phyloP scores from a whole-genome alignment of 2,113 vertebrate species.

The Macrotis lagotis region DNA sequence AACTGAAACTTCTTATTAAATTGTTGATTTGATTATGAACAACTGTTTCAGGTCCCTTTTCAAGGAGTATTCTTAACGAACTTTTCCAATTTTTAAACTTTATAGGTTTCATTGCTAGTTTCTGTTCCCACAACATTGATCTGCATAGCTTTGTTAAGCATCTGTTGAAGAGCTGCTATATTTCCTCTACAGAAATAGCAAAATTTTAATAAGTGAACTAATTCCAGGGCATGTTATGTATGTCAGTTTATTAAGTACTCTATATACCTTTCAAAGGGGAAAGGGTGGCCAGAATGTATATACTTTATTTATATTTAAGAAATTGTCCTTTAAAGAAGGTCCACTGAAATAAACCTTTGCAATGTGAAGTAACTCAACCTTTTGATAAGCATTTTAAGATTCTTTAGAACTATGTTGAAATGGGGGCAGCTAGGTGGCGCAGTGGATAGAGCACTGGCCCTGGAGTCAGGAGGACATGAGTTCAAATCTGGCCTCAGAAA shows the following conservation, averaged over 20 bases:
- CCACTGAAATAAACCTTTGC: neutral
- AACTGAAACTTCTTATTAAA: neutral
- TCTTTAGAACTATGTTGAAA: neutral
- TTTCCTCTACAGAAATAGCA: neutral
- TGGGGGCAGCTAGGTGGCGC: too few relatives aligned
- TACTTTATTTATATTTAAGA: neutral
- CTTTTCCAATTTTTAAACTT: neutral
- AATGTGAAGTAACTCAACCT: neutral
- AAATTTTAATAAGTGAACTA: neutral
- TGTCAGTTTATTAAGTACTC: neutral
- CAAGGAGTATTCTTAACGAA: neutral
- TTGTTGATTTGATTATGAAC: neutral
- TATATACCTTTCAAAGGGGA: neutral
- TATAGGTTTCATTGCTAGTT: neutral
- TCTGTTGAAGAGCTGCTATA: neutral
- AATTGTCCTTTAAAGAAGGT: neutral
- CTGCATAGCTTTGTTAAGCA: neutral
- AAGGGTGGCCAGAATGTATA: neutral
- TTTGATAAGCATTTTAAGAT: slow-evolving; percentile 34
- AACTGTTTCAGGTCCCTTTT: neutral
- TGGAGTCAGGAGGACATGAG: too few relatives aligned
- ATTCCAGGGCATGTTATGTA: neutral
- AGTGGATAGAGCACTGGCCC: too few relatives aligned
- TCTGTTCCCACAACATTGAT: neutral
- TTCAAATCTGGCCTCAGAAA: too few relatives aligned